A percentile compares a stretch with the other conserved stretches of the same genome.
phyloP scores from a whole-genome alignment of 2,797 vertebrate genomes.

The Podarcis lilfordi region DNA sequence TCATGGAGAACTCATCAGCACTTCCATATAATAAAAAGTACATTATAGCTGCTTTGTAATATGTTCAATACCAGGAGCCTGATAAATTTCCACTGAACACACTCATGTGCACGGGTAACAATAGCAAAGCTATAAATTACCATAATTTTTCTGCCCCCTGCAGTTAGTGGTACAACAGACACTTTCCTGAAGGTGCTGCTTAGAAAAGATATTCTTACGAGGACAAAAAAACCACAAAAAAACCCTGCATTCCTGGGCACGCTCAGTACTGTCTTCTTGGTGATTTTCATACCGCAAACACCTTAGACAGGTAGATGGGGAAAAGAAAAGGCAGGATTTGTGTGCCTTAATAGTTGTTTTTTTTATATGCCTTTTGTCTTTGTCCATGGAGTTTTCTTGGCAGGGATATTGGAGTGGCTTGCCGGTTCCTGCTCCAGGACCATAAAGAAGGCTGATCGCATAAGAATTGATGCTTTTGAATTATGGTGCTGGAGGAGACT shows the following conservation, averaged over 20 bases:
- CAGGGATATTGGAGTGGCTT: too few relatives aligned
- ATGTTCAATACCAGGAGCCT: slow-evolving; percentile 41
- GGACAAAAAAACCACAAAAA: slow-evolving; percentile 36
- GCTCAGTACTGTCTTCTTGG: slow-evolving; percentile 27
- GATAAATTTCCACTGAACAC: slow-evolving; percentile 72
- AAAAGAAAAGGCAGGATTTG: not conserved
- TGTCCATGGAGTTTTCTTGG: too few relatives aligned
- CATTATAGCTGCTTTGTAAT: slow-evolving; percentile 59
- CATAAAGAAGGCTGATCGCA: too few relatives aligned
- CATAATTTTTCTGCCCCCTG: slow-evolving; percentile 76
- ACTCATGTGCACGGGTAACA: slow-evolving; percentile 65
- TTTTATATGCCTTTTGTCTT: too few relatives aligned
- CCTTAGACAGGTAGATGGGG: slow-evolving; percentile 16
- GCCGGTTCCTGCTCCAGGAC: too few relatives aligned
- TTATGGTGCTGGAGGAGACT: too few relatives aligned
- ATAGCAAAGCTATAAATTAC: slow-evolving; percentile 76
- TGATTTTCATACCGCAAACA: slow-evolving; percentile 17
- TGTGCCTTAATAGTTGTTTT: not conserved
- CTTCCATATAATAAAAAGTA: slow-evolving; percentile 45
- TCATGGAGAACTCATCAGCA: slow-evolving; percentile 58
- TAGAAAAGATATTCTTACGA: slow-evolving; percentile 70
- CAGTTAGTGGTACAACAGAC: slow-evolving; percentile 69
- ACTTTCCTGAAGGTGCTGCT: slow-evolving; percentile 69
- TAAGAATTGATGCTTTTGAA: too few relatives aligned
- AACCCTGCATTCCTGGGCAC: slow-evolving; percentile 44